Evolutionary conservation across 2,797 vertebrate genomes (phyloP).

Genomic region (Columba guinea): DNA sequence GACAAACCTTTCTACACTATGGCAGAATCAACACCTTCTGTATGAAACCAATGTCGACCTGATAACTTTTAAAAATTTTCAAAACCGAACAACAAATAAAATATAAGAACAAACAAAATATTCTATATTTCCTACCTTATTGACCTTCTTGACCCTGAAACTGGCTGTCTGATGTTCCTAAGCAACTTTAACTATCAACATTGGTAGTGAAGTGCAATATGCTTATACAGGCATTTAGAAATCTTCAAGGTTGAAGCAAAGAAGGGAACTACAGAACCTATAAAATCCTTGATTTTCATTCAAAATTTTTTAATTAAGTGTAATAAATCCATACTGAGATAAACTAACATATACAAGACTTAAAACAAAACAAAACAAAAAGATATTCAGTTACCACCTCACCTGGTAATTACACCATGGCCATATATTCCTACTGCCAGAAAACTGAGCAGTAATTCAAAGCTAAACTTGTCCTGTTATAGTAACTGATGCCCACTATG

Average conservation of each 20-base stretch:
- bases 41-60: neutral
- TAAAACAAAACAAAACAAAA: neutral
- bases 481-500: neutral
- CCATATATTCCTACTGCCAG: neutral
- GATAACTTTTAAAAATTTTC: neutral
- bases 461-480: neutral
- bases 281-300: neutral
- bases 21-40: neutral
- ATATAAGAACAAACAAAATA: neutral
- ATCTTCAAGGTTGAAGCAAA: neutral
- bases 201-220: neutral
- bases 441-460: neutral
- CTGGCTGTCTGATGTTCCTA: neutral
- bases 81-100: neutral
- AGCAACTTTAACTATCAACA: neutral
- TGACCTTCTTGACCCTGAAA: neutral
- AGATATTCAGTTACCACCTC: neutral
- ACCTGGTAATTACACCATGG: neutral
- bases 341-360: neutral
- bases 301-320: neutral
- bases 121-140: neutral
- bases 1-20: neutral
- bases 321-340: neutral
- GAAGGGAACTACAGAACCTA: neutral
- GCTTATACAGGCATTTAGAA: neutral